Evolutionary conservation across 2,888 invertebrate species (phyloP), one percentile per base, ranked within the genome.

Genomic region (Eremobia ochroleuca): DNA sequence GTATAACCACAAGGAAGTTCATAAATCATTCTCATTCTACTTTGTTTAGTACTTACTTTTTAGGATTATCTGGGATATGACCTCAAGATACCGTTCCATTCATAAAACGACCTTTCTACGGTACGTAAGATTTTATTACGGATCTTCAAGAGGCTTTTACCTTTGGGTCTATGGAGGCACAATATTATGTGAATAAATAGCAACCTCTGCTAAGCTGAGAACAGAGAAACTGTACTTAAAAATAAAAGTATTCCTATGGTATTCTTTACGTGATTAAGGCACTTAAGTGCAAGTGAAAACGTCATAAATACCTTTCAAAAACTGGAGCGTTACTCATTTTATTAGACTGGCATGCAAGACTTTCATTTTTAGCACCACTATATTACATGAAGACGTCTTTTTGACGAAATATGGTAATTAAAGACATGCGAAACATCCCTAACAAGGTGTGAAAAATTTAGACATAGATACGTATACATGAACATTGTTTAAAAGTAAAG

Each of bases 391-490:
- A 85, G 73, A 77, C 58, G 34, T 40, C 71, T 80, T 69, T 85
- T 77, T 72, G 55, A 76, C 81, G 78, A 77, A 76, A 76, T 78
- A 77, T 81, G 79, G 64, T 83, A 88, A 88, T 90, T 89, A 88
- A 59, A 86, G 64, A 68, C 83, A 85, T 80, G 82, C 78, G 65
- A 79, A 73, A 83, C 58, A 80, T 67, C 89, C 82, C 76, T 85
- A 88, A 85, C 90, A 83, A 88, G 81, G 79, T 88, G 90, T 85
- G 87, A 87, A 89, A 79, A 87, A 87, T 87, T 73, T 49, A 86
- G 82, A 78, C 76, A 73, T 75, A 68, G 67, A 76, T 75, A 68
- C 71, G 76, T 76, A 76, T 71, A 76, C 76, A 70, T 67, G 81
- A 78, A 86, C 86, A 87, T 88, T 89, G 84, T 88, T 81, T 79